phyloP scores from a whole-genome alignment of 1,140 invertebrate genomes.

The Macrostomum lignano region DNA sequence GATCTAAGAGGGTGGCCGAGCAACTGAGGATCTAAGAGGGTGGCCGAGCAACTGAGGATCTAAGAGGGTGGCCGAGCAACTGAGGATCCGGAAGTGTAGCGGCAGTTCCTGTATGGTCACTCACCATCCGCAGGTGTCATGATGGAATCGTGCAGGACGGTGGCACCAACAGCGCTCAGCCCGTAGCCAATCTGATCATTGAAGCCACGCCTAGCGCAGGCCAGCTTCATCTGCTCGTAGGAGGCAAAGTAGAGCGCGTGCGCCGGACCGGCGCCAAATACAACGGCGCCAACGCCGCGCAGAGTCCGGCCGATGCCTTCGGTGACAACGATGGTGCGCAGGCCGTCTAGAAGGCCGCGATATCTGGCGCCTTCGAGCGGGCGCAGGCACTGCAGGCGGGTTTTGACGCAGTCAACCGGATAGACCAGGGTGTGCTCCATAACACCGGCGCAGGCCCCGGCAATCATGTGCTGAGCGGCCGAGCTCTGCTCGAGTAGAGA shows the following conservation, averaged over 20 bases:
- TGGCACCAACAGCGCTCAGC: too few species aligned
- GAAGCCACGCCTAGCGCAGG: too few species aligned
- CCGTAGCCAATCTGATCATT: too few species aligned
- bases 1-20: too few species aligned
- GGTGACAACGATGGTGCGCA: constrained; percentile 53
- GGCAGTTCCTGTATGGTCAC: too few species aligned
- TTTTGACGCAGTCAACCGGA: constrained; percentile 88
- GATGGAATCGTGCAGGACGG: constrained; percentile 73
- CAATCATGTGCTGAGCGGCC: constrained; percentile 40
- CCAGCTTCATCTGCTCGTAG: constrained; percentile 71
- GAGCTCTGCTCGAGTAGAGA: background rate
- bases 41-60: too few species aligned
- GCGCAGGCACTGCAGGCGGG: constrained; percentile 67
- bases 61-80: too few species aligned
- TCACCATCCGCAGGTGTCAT: constrained; percentile 94
- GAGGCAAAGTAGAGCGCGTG: constrained; percentile 96
- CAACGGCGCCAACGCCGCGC: constrained; percentile 64
- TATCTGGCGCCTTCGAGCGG: constrained; percentile 43
- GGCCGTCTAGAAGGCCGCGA: constrained; percentile 41
- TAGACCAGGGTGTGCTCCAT: constrained; percentile 97
- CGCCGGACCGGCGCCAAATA: constrained; percentile 78
- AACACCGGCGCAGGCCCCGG: constrained; percentile 74
- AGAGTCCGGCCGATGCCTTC: constrained; percentile 68
- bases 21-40: too few species aligned
- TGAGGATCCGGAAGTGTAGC: too few species aligned